Base-by-base conservation (phyloP, 2,797 vertebrate genomes). In the Cuculus canorus region DNA sequence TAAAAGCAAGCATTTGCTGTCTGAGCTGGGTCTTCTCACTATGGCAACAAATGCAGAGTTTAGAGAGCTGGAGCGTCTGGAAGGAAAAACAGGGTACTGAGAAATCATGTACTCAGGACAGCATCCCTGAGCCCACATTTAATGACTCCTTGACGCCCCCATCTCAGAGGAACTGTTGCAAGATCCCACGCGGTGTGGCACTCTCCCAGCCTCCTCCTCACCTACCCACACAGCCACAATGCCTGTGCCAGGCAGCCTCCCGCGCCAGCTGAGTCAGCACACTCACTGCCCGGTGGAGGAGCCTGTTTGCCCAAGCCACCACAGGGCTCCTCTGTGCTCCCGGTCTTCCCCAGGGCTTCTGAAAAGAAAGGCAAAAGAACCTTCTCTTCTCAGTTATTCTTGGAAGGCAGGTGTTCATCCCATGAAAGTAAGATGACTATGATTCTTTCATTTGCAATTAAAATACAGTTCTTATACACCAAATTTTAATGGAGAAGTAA, bases 361-460 rank as follows among this genome's bases (percentile, higher is more conserved):
- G 10, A 80, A 73, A 54, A 91, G 41, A 93, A 64, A 66, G 47
- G 59, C 73, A 63, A 70, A 86, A 41, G 35, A 59, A 18, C 56
- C 53, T 82, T 76, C 75, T 75, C 45, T 45, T 88, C 63, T 17
- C 75, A 54, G 77, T 37, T 77, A 1, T 35, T 70, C 77, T 35
- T 65, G 75, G 68, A 88, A 95, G 59, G 77, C 52, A 60, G 59
- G 47, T n/a, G 1, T 70, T 69, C 10, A 0, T 71, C 86, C 77
- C 63, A 25, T 18, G 0, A 82, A 91, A 90, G 30, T 7, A 57
- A 61, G 69, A 57, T 24, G 52, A 28, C 66, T 84, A 5, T 41
- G 77, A 80, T 85, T 93, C 80, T 69, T 86, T 86, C 60, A 71
- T 95, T 93, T 95, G 85, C 83, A 95, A 93, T 89, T 93, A 89